A percentile compares a stretch with the other conserved stretches of the same genome.
phyloP scores from a whole-genome alignment of 2,888 invertebrate genomes.

The Caenorhabditis uteleia region DNA sequence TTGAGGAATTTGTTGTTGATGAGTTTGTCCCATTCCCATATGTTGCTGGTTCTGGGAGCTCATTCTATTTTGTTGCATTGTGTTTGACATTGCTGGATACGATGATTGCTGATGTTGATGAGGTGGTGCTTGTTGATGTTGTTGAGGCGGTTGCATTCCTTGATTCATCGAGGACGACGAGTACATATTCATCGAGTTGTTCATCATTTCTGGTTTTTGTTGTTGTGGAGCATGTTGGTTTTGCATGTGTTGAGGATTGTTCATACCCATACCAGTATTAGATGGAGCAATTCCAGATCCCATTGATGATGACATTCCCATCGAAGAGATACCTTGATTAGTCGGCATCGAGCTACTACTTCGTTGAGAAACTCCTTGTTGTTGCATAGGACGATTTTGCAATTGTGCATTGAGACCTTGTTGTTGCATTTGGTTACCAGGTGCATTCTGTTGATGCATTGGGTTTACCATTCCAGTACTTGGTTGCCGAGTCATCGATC shows the following conservation, averaged over 20 bases:
- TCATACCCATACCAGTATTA: no score
- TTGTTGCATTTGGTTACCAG: constrained; percentile 5
- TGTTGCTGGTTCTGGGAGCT: background rate
- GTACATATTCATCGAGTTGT: background rate
- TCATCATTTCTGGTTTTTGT: background rate
- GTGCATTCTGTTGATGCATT: no score
- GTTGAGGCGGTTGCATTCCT: no score
- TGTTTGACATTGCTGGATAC: no score
- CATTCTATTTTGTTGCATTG: background rate
- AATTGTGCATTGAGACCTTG: no score
- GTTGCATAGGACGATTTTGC: no score
- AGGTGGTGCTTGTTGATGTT: background rate
- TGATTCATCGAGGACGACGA: background rate
- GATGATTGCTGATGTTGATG: constrained; percentile 16
- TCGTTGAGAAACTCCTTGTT: no score
- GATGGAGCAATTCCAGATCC: no score
- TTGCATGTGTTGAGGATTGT: background rate
- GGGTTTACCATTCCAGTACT: no score
- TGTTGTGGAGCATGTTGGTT: background rate
- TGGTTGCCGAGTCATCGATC: constrained; percentile 6
- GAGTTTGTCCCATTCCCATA: background rate
- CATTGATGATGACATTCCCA: no score
- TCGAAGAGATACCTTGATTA: no score
- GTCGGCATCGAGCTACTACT: no score
- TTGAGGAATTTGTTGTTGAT: background rate